Conservation (phyloP, 2,888 invertebrate species). For the Diplolepis rosae region DNA sequence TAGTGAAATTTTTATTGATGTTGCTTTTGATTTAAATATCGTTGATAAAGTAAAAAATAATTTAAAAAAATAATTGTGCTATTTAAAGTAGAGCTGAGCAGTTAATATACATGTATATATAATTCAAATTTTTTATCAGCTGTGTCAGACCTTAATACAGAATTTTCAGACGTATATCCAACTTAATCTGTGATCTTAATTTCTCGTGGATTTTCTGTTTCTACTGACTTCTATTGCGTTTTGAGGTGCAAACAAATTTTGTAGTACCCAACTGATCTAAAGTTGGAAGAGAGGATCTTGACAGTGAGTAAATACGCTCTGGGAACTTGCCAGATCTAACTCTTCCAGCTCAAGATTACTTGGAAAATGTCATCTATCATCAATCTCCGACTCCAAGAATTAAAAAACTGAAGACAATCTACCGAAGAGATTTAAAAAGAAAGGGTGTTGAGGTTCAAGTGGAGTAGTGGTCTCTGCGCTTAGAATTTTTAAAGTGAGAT, state of each 20-base stretch:
- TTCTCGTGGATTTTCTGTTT: not conserved
- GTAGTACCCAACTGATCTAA: conserved; percentile 63
- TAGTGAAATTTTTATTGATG: too few relatives aligned
- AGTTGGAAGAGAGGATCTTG: conserved; percentile 83
- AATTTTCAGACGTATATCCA: conserved; percentile 6
- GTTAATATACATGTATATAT: not conserved
- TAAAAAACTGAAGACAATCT: not conserved
- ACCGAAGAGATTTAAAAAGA: not conserved
- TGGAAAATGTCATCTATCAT: conserved; percentile 44
- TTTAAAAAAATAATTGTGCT: not conserved
- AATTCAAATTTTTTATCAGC: not conserved
- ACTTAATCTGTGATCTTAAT: too few relatives aligned
- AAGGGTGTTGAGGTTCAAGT: conserved; percentile 75
- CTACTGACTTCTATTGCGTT: not conserved
- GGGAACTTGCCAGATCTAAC: conserved; percentile 81
- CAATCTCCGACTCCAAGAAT: conserved; percentile 22
- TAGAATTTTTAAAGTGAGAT: conserved; percentile 79
- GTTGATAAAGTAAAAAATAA: not conserved
- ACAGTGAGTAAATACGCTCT: conserved; percentile 69
- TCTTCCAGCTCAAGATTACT: conserved; percentile 81
- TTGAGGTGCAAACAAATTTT: not conserved
- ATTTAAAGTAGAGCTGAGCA: not conserved
- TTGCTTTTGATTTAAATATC: not conserved
- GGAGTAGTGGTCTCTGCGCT: conserved; percentile 82
- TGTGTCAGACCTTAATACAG: not conserved